A percentile compares a stretch with the other conserved stretches of the same genome.
Evolutionary conservation across 2,888 invertebrate species (phyloP).

Genomic region (Eurytoma adleriae): DNA sequence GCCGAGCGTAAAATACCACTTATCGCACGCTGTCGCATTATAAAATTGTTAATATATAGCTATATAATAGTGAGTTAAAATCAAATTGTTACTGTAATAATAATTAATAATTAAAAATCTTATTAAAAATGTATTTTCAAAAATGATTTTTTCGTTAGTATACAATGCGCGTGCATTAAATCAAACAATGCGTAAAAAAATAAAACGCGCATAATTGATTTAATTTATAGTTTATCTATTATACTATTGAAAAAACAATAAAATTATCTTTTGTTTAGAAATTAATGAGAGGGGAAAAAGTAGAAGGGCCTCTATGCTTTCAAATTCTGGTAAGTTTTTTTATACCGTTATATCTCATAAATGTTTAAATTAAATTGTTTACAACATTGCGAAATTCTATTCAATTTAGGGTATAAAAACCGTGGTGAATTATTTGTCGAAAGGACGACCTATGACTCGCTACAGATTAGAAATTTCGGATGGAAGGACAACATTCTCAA

Average conservation of each 20-base stretch:
- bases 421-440: neutral
- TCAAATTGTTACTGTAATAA: too few relatives aligned
- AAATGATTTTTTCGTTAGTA: too few relatives aligned
- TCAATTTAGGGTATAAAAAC: constrained; percentile 3
- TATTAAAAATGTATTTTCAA: too few relatives aligned
- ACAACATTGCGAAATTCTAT: neutral
- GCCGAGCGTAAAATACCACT: too few relatives aligned
- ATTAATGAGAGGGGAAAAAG: neutral
- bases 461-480: constrained; percentile 12
- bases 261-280: neutral
- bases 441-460: neutral
- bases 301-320: neutral
- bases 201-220: too few relatives aligned
- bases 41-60: too few relatives aligned
- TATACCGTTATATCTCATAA: neutral
- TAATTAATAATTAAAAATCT: too few relatives aligned
- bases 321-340: constrained; percentile 19
- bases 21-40: too few relatives aligned
- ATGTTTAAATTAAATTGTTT: neutral
- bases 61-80: too few relatives aligned
- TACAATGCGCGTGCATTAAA: too few relatives aligned
- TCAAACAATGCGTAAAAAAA: too few relatives aligned
- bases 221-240: neutral
- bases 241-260: too few relatives aligned
- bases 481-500: neutral